Evolutionary conservation across 2,797 vertebrate species (phyloP), one percentile per base, ranked within the genome.

Genomic region (Neopelma chrysocephalum): DNA sequence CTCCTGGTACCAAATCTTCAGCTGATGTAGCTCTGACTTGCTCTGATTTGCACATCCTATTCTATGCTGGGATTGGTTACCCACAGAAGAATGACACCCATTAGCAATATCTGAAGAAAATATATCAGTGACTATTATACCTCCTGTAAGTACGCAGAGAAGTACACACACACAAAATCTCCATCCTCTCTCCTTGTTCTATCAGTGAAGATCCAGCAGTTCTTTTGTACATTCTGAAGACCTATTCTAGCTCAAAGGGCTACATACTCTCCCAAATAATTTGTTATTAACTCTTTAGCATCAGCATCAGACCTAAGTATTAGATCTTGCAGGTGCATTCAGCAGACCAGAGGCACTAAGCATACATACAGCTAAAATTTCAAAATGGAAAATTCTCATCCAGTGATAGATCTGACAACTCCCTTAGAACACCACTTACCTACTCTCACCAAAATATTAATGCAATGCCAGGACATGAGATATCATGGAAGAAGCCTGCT

Each of bases 371-470:
- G 12, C 34, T 76, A 64, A 57, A 76, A 73, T 71, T 80, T 87
- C 25, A 64, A 62, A 81, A 64, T 14, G 27, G 50, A 78, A 31
- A 81, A 92, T 61, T 91, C 34, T 72, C 29, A 61, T 75, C 57
- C 56, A 48, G 53, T 51, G 54, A 51, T 18, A n/a, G 29, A 72
- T 77, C 53, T 88, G 66, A 71, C 40, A 3, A 3, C 31, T 90
- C 51, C 81, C 54, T 87, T 76, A 70, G 75, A 65, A 84, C 70
- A 87, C 34, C 38, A 71, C 57, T 38, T 23, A 43, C 29, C 62
- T 86, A 31, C 36, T 57, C 58, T 84, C 51, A 80, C 40, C 88
- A 94, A 92, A 96, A 84, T 64, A 90, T 54, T 77, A 77, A 71
- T 53, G 69, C 45, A 72, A 4, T 22, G 71, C 72, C 20, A 60